Percentiles rank a stretch among this genome's conserved stretches.
Conservation (phyloP, 2,113 vertebrate species). For the Acinonyx jubatus region DNA sequence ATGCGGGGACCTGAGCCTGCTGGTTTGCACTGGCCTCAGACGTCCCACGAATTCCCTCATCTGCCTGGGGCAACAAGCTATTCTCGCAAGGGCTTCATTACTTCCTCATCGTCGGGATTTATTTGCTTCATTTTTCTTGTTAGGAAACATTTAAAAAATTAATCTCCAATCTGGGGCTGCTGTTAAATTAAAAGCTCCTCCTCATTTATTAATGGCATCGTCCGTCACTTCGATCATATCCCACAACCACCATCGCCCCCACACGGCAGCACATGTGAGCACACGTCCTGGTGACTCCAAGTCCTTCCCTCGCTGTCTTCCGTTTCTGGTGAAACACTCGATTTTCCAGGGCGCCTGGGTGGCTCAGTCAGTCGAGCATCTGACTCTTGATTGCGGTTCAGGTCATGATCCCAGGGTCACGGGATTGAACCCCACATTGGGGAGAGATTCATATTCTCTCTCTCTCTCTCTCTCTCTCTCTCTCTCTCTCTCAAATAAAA, state of each 20-base stretch:
- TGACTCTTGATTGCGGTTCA: too few species aligned
- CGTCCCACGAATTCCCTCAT: not conserved
- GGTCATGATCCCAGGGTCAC: too few species aligned
- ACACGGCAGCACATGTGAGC: rapidly evolving
- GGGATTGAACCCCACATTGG: too few species aligned
- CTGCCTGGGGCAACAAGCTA: not conserved
- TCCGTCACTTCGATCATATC: not conserved
- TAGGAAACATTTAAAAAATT: conserved; percentile 58
- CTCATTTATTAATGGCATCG: not conserved
- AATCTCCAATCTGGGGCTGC: conserved; percentile 39
- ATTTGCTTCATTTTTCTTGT: conserved; percentile 64
- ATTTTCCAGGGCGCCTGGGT: not conserved
- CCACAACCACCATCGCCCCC: rapidly evolving
- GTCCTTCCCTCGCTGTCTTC: not conserved
- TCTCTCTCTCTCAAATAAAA: too few species aligned
- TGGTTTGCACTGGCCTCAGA: not conserved
- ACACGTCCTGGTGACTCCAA: not conserved
- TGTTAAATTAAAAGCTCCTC: conserved; percentile 43
- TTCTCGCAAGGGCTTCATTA: conserved; percentile 1
- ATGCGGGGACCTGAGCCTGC: not conserved
- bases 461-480: too few species aligned
- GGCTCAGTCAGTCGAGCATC: too few species aligned
- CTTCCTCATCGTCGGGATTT: not conserved
- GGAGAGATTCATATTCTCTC: too few species aligned
- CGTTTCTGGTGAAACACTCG: not conserved